Percentiles rank a stretch among this genome's conserved stretches.
Conservation (phyloP, 2,113 vertebrate species). For the Ameiurus melas region DNA sequence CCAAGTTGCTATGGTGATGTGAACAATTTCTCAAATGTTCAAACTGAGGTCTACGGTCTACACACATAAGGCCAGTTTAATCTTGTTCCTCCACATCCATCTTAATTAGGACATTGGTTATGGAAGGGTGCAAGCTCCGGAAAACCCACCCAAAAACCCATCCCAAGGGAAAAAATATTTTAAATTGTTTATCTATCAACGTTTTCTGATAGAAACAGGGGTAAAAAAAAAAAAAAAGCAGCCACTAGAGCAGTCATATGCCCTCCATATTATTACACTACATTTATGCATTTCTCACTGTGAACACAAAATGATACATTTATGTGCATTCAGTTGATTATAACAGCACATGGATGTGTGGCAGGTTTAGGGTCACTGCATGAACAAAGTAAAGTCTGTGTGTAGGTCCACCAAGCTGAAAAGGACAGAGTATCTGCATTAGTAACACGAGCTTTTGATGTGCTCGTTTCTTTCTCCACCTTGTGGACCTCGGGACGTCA, state of each 20-base stretch:
- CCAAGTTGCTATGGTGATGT: not conserved
- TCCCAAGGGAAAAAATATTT: not conserved
- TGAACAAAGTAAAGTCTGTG: not conserved
- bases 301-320: not conserved
- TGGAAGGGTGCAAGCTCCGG: not conserved
- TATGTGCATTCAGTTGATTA: no score
- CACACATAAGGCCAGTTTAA: not conserved
- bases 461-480: not conserved
- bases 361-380: not conserved
- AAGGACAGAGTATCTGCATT: not conserved
- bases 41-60: not conserved
- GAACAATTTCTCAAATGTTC: not conserved
- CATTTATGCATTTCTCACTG: not conserved
- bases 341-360: not conserved
- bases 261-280: not conserved
- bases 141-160: not conserved
- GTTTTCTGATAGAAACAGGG: not conserved
- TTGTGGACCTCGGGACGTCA: not conserved
- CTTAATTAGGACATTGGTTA: not conserved
- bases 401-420: not conserved
- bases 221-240: not conserved
- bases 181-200: not conserved
- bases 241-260: not conserved
- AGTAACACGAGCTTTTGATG: conserved; percentile 19
- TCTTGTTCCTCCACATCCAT: not conserved